Evolutionary conservation across 2,888 invertebrate genomes (phyloP).

Genomic region (Unio delphinus): DNA sequence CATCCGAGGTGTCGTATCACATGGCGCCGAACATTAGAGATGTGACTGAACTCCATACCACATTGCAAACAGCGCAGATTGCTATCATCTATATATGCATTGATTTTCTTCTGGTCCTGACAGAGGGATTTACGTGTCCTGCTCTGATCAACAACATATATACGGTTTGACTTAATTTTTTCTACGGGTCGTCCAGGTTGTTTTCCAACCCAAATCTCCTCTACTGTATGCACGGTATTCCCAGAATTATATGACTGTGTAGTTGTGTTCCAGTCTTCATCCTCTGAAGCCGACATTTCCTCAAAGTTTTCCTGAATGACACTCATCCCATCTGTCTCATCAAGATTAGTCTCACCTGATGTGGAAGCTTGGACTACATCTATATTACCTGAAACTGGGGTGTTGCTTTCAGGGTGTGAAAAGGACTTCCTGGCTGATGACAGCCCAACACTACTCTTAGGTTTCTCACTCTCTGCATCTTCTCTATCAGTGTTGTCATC

Average conservation of each 20-base stretch:
- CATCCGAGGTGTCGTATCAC: conserved; percentile 81
- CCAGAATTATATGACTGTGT: not conserved
- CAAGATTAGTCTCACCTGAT: conserved; percentile 8
- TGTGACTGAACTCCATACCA: conserved; percentile 72
- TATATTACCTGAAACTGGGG: not conserved
- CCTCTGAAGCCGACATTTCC: not conserved
- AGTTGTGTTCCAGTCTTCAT: not conserved
- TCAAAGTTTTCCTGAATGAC: not conserved
- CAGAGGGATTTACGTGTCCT: conserved; percentile 34
- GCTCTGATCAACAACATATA: conserved; percentile 39
- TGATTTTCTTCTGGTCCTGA: conserved; percentile 53
- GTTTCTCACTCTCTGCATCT: not conserved
- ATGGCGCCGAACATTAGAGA: conserved; percentile 82
- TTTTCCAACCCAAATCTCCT: conserved; percentile 47
- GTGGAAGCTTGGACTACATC: not conserved
- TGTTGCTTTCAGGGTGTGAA: not conserved
- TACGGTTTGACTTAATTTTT: conserved; percentile 24
- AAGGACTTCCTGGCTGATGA: no score
- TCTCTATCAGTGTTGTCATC: no score
- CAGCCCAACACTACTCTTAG: not conserved
- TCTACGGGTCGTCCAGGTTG: conserved; percentile 35
- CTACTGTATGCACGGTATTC: conserved; percentile 18
- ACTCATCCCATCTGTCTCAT: conserved; percentile 2
- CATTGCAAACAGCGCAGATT: conserved; percentile 64
- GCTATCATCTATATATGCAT: conserved; percentile 55